Evolutionary conservation across 2,797 vertebrate genomes (phyloP).

Genomic region (Vireo griseus): DNA sequence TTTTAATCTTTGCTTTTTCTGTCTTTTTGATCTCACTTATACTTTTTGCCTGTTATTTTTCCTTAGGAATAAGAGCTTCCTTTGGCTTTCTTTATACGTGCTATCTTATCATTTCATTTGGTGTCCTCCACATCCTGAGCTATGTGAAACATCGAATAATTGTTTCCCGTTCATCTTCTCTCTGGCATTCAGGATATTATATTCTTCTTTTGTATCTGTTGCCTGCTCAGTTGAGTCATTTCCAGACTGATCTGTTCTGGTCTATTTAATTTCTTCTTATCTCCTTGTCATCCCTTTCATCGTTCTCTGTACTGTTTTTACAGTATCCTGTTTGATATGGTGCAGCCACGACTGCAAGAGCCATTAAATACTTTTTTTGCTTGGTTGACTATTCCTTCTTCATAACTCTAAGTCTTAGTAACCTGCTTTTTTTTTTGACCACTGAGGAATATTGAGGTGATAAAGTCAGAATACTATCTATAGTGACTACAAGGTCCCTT

Average conservation of each 20-base stretch:
- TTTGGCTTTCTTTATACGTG: neutral
- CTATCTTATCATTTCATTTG: neutral
- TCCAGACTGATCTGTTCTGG: constrained; percentile 17
- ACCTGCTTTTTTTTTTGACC: neutral
- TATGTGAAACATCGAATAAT: constrained; percentile 21
- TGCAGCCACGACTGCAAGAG: neutral
- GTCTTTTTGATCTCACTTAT: constrained; percentile 5
- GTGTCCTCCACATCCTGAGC: constrained; percentile 31
- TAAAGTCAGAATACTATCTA: neutral
- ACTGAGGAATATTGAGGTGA: neutral
- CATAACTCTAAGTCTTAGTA: neutral
- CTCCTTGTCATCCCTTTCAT: constrained; percentile 44
- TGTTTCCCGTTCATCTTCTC: constrained; percentile 14
- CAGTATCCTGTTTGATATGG: constrained; percentile 2
- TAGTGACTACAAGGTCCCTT: neutral
- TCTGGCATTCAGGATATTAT: constrained; percentile 14
- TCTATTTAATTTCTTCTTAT: constrained; percentile 42
- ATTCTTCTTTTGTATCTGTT: constrained; percentile 1
- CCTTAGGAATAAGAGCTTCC: neutral
- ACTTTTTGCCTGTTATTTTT: neutral
- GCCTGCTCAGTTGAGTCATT: constrained; percentile 25
- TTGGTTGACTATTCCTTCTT: neutral
- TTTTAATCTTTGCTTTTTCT: neutral
- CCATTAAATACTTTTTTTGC: neutral
- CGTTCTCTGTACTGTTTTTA: constrained; percentile 14